phyloP scores from a whole-genome alignment of 1,140 invertebrate genomes.

The Halotydeus destructor region DNA sequence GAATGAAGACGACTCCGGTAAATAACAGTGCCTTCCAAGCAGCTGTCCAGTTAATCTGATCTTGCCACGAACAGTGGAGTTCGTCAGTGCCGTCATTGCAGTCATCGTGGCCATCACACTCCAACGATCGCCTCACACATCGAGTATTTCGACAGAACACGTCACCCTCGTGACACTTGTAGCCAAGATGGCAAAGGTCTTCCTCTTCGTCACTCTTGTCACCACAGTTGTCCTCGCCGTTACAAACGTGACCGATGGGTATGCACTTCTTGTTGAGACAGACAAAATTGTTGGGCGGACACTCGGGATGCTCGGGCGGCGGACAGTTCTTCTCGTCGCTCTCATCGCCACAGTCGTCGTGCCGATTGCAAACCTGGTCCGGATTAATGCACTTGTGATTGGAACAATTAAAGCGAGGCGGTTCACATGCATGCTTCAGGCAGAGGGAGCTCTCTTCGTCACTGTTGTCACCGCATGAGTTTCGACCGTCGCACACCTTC shows the following conservation, averaged over 20 bases:
- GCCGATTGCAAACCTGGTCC: slow-evolving; percentile 57
- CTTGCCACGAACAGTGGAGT: slow-evolving; percentile 18
- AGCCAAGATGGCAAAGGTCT: slow-evolving; percentile 18
- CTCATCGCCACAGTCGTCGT: slow-evolving; percentile 77
- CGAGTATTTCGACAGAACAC: slow-evolving; percentile 42
- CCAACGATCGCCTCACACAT: slow-evolving; percentile 38
- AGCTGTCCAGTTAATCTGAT: too few species aligned
- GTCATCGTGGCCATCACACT: slow-evolving; percentile 45
- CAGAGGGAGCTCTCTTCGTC: slow-evolving; percentile 46
- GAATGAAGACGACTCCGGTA: slow-evolving; percentile 8
- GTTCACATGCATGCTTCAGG: slow-evolving; percentile 9
- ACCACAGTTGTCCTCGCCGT: slow-evolving; percentile 41
- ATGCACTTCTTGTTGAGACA: slow-evolving; percentile 31
- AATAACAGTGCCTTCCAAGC: not conserved
- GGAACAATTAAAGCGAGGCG: slow-evolving; percentile 33
- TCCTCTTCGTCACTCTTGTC: slow-evolving; percentile 38
- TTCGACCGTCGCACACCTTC: slow-evolving; percentile 85
- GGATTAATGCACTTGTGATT: slow-evolving; percentile 31
- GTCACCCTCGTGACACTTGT: slow-evolving; percentile 20
- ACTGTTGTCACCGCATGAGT: slow-evolving; percentile 41
- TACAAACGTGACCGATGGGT: slow-evolving; percentile 31
- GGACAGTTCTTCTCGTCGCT: slow-evolving; percentile 56
- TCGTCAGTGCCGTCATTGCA: slow-evolving; percentile 40
- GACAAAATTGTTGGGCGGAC: slow-evolving; percentile 23
- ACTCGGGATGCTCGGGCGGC: slow-evolving; percentile 38